Evolutionary conservation across 2,113 vertebrate genomes (phyloP).

Genomic region (Clinocottus analis): DNA sequence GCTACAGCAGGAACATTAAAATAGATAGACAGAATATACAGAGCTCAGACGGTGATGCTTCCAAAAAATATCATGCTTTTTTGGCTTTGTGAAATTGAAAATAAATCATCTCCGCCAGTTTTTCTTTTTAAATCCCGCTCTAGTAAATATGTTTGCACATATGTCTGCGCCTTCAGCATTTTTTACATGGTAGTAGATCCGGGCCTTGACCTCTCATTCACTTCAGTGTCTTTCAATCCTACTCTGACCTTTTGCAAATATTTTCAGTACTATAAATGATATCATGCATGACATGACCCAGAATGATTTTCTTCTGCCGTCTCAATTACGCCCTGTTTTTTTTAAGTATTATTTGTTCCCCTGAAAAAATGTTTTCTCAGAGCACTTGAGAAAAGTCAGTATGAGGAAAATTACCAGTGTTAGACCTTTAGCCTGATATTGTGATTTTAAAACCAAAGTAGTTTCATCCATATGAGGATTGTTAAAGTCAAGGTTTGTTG

Average conservation of each 20-base stretch:
- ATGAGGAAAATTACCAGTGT: neutral
- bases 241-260: slow-evolving; percentile 59
- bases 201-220: slow-evolving; percentile 58
- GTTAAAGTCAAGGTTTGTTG: slow-evolving; percentile 13
- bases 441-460: slow-evolving; percentile 16
- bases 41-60: slow-evolving; percentile 20
- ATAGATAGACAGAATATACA: slow-evolving; percentile 33
- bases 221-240: slow-evolving; percentile 65
- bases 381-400: slow-evolving; percentile 33
- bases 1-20: slow-evolving; percentile 10
- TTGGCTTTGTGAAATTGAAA: slow-evolving; percentile 29
- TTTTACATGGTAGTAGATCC: slow-evolving; percentile 48
- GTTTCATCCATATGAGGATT: slow-evolving; percentile 17
- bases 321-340: slow-evolving; percentile 10
- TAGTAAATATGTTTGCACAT: slow-evolving; percentile 18
- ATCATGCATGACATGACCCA: slow-evolving; percentile 22
- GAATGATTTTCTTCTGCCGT: slow-evolving; percentile 25
- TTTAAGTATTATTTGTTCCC: neutral
- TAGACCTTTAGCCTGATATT: slow-evolving; percentile 15
- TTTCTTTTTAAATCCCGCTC: slow-evolving; percentile 33
- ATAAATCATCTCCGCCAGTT: slow-evolving; percentile 24
- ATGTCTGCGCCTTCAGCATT: slow-evolving; percentile 1
- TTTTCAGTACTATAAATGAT: slow-evolving; percentile 33
- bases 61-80: slow-evolving; percentile 26
- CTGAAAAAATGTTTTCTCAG: slow-evolving; percentile 19